Evolutionary conservation across 2,797 vertebrate genomes (phyloP).

Genomic region (Halcyon smyrnensis): DNA sequence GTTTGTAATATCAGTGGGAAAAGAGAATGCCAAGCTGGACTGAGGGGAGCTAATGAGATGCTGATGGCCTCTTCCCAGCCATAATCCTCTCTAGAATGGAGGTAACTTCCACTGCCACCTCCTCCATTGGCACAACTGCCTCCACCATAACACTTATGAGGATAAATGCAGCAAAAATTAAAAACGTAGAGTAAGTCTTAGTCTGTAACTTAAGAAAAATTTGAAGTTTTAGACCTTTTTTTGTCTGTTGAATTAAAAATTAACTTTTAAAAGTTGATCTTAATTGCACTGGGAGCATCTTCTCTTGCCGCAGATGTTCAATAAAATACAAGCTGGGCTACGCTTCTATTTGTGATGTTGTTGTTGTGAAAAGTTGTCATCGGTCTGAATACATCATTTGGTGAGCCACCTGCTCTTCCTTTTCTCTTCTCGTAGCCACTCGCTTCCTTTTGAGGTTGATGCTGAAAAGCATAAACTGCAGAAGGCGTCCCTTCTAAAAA

Average conservation of each 20-base stretch:
- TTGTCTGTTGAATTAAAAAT: background rate
- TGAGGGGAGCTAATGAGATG: background rate
- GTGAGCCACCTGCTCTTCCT: background rate
- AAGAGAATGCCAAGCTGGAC: background rate
- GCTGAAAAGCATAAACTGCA: background rate
- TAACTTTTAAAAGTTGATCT: background rate
- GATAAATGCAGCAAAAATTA: background rate
- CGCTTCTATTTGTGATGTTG: background rate
- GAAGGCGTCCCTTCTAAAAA: background rate
- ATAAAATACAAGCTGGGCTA: background rate
- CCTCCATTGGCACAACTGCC: background rate
- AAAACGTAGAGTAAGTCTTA: background rate
- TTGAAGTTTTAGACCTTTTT: background rate
- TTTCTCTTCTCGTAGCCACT: background rate
- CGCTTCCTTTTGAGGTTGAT: background rate
- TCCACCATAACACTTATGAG: background rate
- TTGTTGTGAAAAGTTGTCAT: background rate
- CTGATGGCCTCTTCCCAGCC: background rate
- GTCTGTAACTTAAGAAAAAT: background rate
- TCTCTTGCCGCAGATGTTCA: background rate
- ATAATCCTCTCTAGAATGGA: background rate
- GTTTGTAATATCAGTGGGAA: background rate
- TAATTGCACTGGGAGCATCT: background rate
- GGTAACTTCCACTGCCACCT: background rate
- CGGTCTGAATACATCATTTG: background rate